Evolutionary conservation across 1,140 invertebrate genomes (phyloP).

Genomic region (Mercenaria mercenaria): DNA sequence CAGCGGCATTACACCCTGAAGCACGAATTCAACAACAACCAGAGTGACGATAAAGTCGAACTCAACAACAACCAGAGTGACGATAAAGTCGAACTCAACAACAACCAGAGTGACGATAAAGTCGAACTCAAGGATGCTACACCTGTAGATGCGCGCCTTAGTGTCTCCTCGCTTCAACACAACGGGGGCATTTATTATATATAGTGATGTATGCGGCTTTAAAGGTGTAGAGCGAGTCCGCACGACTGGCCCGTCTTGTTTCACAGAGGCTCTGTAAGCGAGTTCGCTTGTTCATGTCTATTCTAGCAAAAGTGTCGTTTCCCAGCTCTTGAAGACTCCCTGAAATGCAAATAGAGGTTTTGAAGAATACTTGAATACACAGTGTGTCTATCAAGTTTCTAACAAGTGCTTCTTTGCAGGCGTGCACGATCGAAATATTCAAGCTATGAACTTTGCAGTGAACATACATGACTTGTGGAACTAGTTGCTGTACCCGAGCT

Average conservation of each 20-base stretch:
- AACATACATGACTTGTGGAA: conserved; percentile 26
- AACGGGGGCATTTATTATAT: conserved; percentile 10
- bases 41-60: background rate
- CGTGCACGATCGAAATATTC: background rate
- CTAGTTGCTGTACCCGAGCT: too few species aligned
- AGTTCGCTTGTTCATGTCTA: conserved; percentile 27
- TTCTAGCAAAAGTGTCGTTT: conserved; percentile 6
- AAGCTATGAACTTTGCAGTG: conserved; percentile 18
- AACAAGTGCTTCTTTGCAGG: conserved; percentile 11
- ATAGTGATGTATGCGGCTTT: conserved; percentile 24
- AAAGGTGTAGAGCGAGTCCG: conserved; percentile 22
- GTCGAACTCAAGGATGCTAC: conserved; percentile 15
- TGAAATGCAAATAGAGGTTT: conserved; percentile 14
- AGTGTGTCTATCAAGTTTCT: background rate
- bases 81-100: conserved; percentile 20
- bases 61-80: conserved; percentile 17
- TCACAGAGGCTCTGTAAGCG: conserved; percentile 21
- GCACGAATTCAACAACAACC: too few species aligned
- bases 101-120: too few species aligned
- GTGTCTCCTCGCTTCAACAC: too few species aligned
- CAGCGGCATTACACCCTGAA: too few species aligned
- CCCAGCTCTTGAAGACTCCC: conserved; percentile 28
- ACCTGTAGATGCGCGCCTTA: conserved; percentile 1
- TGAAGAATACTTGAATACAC: background rate
- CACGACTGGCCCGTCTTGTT: conserved; percentile 30